phyloP scores from a whole-genome alignment of 2,888 invertebrate species.

The Masnerella sp. region DNA sequence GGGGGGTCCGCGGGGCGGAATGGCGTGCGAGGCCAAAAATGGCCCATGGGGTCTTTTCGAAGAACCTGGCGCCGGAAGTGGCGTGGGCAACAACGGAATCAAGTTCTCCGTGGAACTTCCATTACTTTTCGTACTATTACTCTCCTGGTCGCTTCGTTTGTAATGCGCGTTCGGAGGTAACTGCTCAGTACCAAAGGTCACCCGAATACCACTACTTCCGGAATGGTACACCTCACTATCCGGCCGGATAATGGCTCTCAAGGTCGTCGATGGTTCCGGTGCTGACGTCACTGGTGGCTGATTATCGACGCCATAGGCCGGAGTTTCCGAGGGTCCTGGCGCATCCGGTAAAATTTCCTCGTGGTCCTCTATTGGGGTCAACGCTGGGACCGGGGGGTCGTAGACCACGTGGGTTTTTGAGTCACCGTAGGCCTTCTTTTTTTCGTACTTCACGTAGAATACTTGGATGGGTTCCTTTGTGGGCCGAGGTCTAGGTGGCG shows the following conservation, averaged over 20 bases:
- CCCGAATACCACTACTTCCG: constrained; percentile 87
- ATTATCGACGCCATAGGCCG: constrained; percentile 80
- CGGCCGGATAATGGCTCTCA: constrained; percentile 90
- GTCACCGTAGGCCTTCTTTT: constrained; percentile 85
- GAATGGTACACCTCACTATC: constrained; percentile 90
- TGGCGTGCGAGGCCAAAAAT: constrained; percentile 69
- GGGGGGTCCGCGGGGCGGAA: constrained; percentile 72
- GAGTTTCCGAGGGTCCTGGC: constrained; percentile 71
- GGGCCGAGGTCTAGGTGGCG: constrained; percentile 75
- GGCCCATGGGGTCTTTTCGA: constrained; percentile 76
- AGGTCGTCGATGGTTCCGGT: constrained; percentile 85
- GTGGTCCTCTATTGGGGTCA: constrained; percentile 84
- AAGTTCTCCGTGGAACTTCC: neutral
- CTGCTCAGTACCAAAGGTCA: constrained; percentile 87
- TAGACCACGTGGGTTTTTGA: constrained; percentile 86
- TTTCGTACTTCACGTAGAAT: constrained; percentile 92
- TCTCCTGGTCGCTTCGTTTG: constrained; percentile 71
- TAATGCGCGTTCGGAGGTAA: constrained; percentile 75
- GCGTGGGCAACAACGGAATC: constrained; percentile 63
- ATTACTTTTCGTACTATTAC: constrained; percentile 16
- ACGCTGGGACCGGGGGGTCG: constrained; percentile 88
- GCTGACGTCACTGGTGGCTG: constrained; percentile 77
- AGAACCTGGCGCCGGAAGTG: constrained; percentile 64
- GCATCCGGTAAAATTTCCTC: constrained; percentile 77
- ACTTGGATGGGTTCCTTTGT: constrained; percentile 93